These are phyloP conservation scores for Hiodon alosoides DNA, from an alignment of 2,113 vertebrate genomes.

Conservation along the genomic window DNA sequence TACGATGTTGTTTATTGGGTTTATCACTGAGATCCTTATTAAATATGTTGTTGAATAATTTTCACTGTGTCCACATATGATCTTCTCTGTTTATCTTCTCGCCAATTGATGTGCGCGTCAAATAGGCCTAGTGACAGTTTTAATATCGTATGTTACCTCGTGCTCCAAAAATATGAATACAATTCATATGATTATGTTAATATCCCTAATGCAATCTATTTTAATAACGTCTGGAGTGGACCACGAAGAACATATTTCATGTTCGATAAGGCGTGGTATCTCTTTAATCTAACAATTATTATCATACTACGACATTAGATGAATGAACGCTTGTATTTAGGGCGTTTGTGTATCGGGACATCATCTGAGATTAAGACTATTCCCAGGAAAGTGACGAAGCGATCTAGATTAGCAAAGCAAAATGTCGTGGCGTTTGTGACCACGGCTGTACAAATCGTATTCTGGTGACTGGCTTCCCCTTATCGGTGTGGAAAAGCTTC, in stretches of 20 bases:
- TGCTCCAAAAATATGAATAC: background rate
- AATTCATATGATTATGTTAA: slow-evolving; percentile 1
- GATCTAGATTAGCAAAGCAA: slow-evolving; percentile 19
- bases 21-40: no score
- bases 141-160: no score
- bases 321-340: slow-evolving; percentile 6
- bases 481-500: slow-evolving; percentile 3
- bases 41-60: no score
- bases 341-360: background rate
- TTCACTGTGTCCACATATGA: no score
- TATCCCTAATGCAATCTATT: background rate
- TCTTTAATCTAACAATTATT: slow-evolving; percentile 20
- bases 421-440: background rate
- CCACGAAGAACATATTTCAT: background rate
- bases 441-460: slow-evolving; percentile 9
- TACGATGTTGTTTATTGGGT: no score
- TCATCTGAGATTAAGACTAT: background rate
- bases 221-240: background rate
- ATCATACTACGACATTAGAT: background rate
- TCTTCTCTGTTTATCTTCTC: background rate
- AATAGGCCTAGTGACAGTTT: no score
- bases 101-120: background rate
- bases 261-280: background rate
- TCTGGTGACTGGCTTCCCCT: slow-evolving; percentile 1
- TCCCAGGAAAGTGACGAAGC: slow-evolving; percentile 6